Conservation (phyloP, 1,140 invertebrate species). For the silkworm (Bombyx mori) region ASM3026992v2 NC_085131.1:6296001-6296500, state of each 20-base stretch:
- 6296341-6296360: slow-evolving; percentile 40
- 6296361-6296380: slow-evolving; percentile 40
- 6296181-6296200: too few relatives aligned
- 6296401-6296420: slow-evolving; percentile 53
- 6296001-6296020: slow-evolving; percentile 34
- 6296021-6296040: neutral
- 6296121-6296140: too few relatives aligned
- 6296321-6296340: slow-evolving; percentile 51
- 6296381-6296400: slow-evolving; percentile 57
- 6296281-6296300: slow-evolving; percentile 29
- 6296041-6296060: too few relatives aligned
- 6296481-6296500: slow-evolving; percentile 35
- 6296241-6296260: too few relatives aligned
- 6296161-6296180: too few relatives aligned
- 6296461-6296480: slow-evolving; percentile 54
- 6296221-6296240: too few relatives aligned
- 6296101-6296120: too few relatives aligned
- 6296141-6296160: too few relatives aligned
- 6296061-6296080: too few relatives aligned
- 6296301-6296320: slow-evolving; percentile 33
- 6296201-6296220: too few relatives aligned
- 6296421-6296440: slow-evolving; percentile 55
- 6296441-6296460: slow-evolving; percentile 63
- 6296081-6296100: too few relatives aligned
- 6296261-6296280: too few relatives aligned